Evolutionary conservation across 2,797 vertebrate species (phyloP).

Genomic region (Anguilla anguilla): DNA sequence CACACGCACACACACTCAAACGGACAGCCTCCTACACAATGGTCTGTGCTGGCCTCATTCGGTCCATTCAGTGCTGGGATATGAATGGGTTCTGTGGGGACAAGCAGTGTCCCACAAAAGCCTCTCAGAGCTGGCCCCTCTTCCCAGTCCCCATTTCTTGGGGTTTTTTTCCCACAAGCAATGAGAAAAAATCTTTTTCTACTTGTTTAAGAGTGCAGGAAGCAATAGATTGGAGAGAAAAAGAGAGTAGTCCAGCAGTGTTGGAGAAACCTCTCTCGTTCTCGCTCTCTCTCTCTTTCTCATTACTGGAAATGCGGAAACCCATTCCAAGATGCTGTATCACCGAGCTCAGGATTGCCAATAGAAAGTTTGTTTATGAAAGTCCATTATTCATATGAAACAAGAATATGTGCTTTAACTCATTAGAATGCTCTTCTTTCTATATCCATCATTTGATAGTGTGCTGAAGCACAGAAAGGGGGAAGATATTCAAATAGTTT

Average conservation of each 20-base stretch:
- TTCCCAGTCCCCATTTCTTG: slow-evolving; percentile 22
- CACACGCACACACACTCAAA: neutral
- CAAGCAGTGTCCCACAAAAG: slow-evolving; percentile 33
- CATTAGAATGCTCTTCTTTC: neutral
- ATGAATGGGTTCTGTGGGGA: slow-evolving; percentile 31
- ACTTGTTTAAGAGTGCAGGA: slow-evolving; percentile 34
- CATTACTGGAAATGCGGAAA: neutral
- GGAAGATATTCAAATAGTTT: neutral
- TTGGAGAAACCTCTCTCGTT: neutral
- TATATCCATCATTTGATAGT: neutral
- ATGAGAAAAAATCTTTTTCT: slow-evolving; percentile 26
- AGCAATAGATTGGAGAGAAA: slow-evolving; percentile 29
- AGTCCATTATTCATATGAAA: neutral
- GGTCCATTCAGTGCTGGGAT: slow-evolving; percentile 29
- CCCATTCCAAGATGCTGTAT: neutral
- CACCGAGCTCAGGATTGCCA: neutral
- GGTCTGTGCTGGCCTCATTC: slow-evolving; percentile 19
- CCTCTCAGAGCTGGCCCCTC: slow-evolving; percentile 16
- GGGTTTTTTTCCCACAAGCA: slow-evolving; percentile 20
- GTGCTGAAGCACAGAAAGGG: neutral
- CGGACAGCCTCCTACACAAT: slow-evolving; percentile 22
- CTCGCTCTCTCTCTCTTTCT: neutral
- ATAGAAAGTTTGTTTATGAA: neutral
- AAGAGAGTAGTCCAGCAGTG: neutral
- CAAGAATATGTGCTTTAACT: neutral